phyloP scores from a whole-genome alignment of 2,113 vertebrate species.

The Manacus vitellinus region DNA sequence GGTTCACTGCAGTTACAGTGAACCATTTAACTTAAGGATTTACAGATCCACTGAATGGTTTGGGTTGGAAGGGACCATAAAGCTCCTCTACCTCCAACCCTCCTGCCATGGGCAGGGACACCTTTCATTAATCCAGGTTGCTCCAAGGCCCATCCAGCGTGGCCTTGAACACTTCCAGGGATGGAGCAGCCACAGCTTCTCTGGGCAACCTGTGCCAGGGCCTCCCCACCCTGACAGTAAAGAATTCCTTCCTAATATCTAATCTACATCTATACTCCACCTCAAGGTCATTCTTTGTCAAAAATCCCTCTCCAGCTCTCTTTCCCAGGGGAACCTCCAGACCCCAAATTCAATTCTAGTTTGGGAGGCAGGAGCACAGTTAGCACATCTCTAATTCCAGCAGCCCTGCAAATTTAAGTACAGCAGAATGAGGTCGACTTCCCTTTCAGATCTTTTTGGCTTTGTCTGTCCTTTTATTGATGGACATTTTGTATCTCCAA shows the following conservation, averaged over 20 bases:
- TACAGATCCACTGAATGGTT: not conserved
- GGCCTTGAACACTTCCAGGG: not conserved
- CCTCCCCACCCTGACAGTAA: not conserved
- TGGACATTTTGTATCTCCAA: not conserved
- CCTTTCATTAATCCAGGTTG: accelerated
- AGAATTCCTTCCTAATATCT: not conserved
- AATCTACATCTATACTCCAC: not conserved
- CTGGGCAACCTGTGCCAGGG: not conserved
- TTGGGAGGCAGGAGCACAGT: not conserved
- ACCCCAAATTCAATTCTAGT: not conserved
- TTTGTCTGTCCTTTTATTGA: not conserved
- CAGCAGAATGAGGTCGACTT: not conserved
- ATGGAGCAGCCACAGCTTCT: not conserved
- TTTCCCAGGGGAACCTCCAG: not conserved
- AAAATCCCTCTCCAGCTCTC: not conserved
- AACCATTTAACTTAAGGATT: not conserved
- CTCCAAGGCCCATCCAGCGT: accelerated
- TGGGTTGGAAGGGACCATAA: not conserved
- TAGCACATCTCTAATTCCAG: not conserved
- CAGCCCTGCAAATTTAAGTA: not conserved
- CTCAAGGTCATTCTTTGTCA: not conserved
- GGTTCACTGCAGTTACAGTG: not conserved
- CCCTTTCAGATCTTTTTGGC: not conserved
- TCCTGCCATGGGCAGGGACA: not conserved
- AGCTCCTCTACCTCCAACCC: not conserved